phyloP scores from a whole-genome alignment of 1,140 invertebrate genomes.

The Drosophila eugracilis region DNA sequence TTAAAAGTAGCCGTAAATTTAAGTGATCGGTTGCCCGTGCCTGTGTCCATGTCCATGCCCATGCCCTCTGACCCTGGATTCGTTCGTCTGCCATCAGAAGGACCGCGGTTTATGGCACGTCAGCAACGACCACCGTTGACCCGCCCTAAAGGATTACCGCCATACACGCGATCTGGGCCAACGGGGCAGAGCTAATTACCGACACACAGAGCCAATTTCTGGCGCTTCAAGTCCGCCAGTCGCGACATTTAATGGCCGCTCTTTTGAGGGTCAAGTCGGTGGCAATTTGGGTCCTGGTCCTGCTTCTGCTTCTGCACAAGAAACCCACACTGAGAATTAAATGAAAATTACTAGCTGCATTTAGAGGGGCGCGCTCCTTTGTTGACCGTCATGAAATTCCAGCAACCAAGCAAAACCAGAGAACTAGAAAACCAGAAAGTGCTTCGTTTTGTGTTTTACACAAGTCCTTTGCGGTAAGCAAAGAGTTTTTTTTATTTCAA shows the following conservation, averaged over 20 bases:
- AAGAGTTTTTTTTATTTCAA: too few relatives aligned
- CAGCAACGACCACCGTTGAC: conserved; percentile 48
- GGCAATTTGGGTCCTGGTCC: conserved; percentile 58
- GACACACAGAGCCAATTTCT: conserved; percentile 54
- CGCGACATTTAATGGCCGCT: conserved; percentile 77
- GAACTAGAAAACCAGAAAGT: conserved; percentile 23
- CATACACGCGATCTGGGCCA: conserved; percentile 71
- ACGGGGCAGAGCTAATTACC: conserved; percentile 61
- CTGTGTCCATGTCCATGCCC: too few relatives aligned
- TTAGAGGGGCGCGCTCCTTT: conserved; percentile 45
- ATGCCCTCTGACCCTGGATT: conserved; percentile 2
- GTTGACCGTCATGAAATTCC: conserved; percentile 27
- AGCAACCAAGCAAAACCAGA: background rate
- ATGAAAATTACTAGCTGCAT: conserved; percentile 75
- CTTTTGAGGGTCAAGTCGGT: conserved; percentile 74
- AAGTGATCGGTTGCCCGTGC: too few relatives aligned
- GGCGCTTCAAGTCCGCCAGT: conserved; percentile 48
- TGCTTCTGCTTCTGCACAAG: conserved; percentile 15
- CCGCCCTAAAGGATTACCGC: conserved; percentile 67
- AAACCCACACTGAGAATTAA: conserved; percentile 72
- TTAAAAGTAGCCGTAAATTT: conserved; percentile 49
- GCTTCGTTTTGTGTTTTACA: conserved; percentile 27
- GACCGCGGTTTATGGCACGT: conserved; percentile 61
- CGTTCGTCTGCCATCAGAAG: too few relatives aligned
- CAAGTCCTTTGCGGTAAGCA: conserved; percentile 8